Base-by-base conservation (phyloP, 2,797 vertebrate genomes). In the Macroramphosus scolopax region DNA sequence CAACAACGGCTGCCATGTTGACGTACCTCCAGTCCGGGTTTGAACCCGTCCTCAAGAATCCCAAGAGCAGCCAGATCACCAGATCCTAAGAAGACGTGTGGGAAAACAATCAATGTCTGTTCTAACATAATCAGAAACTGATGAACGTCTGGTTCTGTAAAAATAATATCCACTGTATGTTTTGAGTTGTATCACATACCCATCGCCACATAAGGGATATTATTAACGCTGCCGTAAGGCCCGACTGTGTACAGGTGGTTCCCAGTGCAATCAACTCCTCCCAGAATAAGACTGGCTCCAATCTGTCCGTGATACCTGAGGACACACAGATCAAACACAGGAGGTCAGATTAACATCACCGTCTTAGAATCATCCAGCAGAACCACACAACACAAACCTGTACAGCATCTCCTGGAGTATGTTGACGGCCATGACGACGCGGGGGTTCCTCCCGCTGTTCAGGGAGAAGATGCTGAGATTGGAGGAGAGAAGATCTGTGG, bases 381-480 rank as follows among this genome's bases (percentile, higher is more conserved):
- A 5, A 2, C 6, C 1, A 2, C 3, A 6, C 0, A 2, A 5
- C 46, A 46, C 69, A 5, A 3, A 90, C 89, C 89, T 89, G 75
- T 88, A 91, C 28, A 91, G 44, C 81, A 87, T 82, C 0, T 91
- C 86, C 68, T 91, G 88, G 1, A 91, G 68, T 6, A 91, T 91
- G 69, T 76, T 87, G 0, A 79, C 58, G 0, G 87, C 90, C 88
- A 90, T 91, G 45, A 88, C 2, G 0, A 91, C 32, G 0, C 89
- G 86, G 13, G 89, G 88, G 17, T 86, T 89, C 44, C 90, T 81
- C 13, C 83, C 82, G 0, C 86, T 89, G 76, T 85, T 85, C 64
- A 90, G 63, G 0, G 87, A 85, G 32, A 78, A 88, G 51, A 90
- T 85, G 47, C 81, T 33, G 41, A 91, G 87, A 71, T 91, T 91